Percentiles rank a stretch among this genome's conserved stretches.
Conservation (phyloP, 2,797 vertebrate species). For the Urocyon cinereoargenteus region DNA sequence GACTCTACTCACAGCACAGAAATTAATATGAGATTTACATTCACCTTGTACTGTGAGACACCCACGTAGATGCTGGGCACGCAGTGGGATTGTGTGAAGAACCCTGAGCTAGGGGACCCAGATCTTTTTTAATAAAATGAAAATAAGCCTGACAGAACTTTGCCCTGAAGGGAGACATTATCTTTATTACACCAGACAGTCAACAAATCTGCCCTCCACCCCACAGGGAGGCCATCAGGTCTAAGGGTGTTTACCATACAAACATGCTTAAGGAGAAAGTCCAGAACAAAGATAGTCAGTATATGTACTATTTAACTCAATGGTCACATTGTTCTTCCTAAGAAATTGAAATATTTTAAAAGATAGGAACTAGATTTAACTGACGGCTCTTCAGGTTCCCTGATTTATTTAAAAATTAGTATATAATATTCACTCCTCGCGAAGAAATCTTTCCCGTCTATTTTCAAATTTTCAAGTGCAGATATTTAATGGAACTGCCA, state of each 20-base stretch:
- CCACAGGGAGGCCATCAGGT: not conserved
- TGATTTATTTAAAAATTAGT: constrained; percentile 71
- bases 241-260: not conserved
- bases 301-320: not conserved
- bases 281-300: not conserved
- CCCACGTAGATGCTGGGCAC: not conserved
- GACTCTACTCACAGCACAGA: not conserved
- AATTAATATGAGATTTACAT: not conserved
- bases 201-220: not conserved
- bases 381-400: constrained; percentile 70
- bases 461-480: constrained; percentile 72
- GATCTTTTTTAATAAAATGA: constrained; percentile 23
- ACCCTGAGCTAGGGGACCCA: not conserved
- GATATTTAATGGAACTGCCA: constrained; percentile 72
- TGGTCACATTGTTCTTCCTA: not conserved
- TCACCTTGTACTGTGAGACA: not conserved
- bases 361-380: constrained; percentile 68
- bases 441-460: constrained; percentile 75
- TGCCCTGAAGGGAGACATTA: not conserved
- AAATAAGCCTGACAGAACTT: not conserved
- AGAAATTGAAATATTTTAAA: constrained; percentile 1
- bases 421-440: constrained; percentile 63
- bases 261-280: not conserved
- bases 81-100: not conserved
- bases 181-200: not conserved